Base-by-base conservation (phyloP, 2,113 vertebrate species). In the Onychostruthus taczanowskii region DNA sequence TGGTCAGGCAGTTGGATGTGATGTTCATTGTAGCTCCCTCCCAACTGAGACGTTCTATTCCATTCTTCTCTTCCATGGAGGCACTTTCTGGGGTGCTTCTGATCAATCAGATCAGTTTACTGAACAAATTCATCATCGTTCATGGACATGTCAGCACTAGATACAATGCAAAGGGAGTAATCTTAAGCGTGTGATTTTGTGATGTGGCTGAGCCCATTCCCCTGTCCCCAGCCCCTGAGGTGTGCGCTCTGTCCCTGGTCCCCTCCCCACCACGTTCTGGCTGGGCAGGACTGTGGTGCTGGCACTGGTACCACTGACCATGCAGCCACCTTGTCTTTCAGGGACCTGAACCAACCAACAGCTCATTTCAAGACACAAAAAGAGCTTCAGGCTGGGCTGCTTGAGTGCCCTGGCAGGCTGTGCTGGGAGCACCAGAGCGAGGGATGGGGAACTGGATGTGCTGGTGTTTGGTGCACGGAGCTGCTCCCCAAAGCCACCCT, bases 391-490 rank as follows among this genome's bases (percentile, higher is more conserved):
- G 13, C 66, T 56, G 44, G 31, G 73, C 35, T 70, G 73, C 39
- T 31, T 75, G 67, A 53, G 44, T 0, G 0, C 33, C 18, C 20
- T 62, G 72, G 58, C 49, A 69, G 37, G 11, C 15, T 0, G 0
- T 41, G 56, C 49, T 1, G 0, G 18, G 30, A 72, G 66, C 74
- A 63, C 47, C 0, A 0, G 49, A 35, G 70, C 0, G 0, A 76
- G 62, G 39, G 44, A 49, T 47, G 3, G 28, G 16, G 52, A 87
- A 23, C 22, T 28, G 58, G 52, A 41, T 76, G 64, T 87, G 70
- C 49, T 2, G 4, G 30, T 0, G 14, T 82, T 73, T 16, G 52
- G 12, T 61, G 44, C 30, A 14, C 9, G 3, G n/a, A 89, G 53
- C 61, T 2, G 3, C 41, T 49, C 26, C 67, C 55, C 31, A 66